Evolutionary conservation across 1,140 invertebrate species (phyloP).

Genomic region (Pomacea maculata): DNA sequence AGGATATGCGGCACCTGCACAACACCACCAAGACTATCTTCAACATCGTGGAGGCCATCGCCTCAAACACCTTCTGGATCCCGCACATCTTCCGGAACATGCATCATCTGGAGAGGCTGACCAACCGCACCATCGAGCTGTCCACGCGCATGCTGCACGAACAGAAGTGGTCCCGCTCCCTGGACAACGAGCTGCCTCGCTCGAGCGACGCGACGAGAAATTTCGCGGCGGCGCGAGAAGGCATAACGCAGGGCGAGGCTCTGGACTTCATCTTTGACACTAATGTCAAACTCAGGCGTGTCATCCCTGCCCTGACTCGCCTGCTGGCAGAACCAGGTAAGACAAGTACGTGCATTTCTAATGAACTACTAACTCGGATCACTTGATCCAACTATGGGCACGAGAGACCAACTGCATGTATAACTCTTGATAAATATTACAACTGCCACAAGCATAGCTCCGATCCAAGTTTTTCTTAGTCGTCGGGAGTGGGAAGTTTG

Average conservation of each 20-base stretch:
- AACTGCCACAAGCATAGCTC: too few relatives aligned
- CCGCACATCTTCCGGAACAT: slow-evolving; percentile 44
- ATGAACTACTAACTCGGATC: too few relatives aligned
- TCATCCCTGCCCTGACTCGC: slow-evolving; percentile 41
- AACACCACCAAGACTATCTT: slow-evolving; percentile 41
- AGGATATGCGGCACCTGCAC: slow-evolving; percentile 27
- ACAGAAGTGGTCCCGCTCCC: slow-evolving; percentile 3
- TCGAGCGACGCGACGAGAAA: neutral
- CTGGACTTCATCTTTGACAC: slow-evolving; percentile 37
- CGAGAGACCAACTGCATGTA: too few relatives aligned
- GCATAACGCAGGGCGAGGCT: slow-evolving; percentile 3
- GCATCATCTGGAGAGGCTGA: slow-evolving; percentile 38
- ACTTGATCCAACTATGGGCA: too few relatives aligned
- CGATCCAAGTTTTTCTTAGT: too few relatives aligned
- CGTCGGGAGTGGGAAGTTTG: too few relatives aligned
- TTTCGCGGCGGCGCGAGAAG: neutral
- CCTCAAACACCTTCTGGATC: slow-evolving; percentile 48
- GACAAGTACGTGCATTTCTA: slow-evolving; percentile 3
- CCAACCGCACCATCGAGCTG: slow-evolving; percentile 36
- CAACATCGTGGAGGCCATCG: slow-evolving; percentile 40
- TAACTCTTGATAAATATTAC: too few relatives aligned
- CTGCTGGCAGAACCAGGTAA: slow-evolving; percentile 48
- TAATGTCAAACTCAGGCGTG: slow-evolving; percentile 31
- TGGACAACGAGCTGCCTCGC: neutral
- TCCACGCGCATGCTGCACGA: slow-evolving; percentile 17